Base-by-base conservation (phyloP, 2,797 vertebrate genomes). In the Hipposideros larvatus region DNA sequence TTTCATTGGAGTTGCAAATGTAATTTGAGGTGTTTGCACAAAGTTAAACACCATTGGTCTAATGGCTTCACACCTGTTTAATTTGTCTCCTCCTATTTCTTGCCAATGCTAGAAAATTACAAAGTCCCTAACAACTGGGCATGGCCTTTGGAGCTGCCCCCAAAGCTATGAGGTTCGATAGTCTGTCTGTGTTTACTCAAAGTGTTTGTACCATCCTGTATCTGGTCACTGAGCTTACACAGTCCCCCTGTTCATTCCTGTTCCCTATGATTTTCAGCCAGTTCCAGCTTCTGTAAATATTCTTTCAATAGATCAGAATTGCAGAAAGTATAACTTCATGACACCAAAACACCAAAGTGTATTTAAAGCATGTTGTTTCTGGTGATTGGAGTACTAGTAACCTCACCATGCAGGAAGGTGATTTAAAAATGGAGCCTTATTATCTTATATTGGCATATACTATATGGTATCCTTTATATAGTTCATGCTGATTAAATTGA, bases 111-210 rank as follows among this genome's bases (percentile, higher is more conserved):
- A 28, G 82, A 77, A 79, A 94, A 77, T 82, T 46, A 4, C 19
- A 11, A 86, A 82, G 21, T 59, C 41, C 18, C 28, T 37, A 57
- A 46, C 53, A 87, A 37, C 16, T 63, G 22, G 15, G 24, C 15
- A 19, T 78, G 78, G 41, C 16, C 31, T 51, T 0, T 63, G 15
- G 51, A 43, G 41, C 7, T 22, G 31, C 57, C 13, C 8, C 28
- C 34, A 93, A 53, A 84, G 41, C 26, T 21, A 13, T 61, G 55
- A 82, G 31, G 11, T 87, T 70, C 91, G 59, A 95, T 95, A 41
- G 7, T 51, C 24, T 59, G 2, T 82, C 53, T 31, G 11, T 86
- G 11, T 77, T 97, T 73, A 37, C 68, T 95, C 26, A 24, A 11
- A 74, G 13, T 80, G 55, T 79, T 71, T 2, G 2, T 66, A 14